Conservation (phyloP, 1,140 invertebrate genomes). For the Drosophila nannoptera region DNA sequence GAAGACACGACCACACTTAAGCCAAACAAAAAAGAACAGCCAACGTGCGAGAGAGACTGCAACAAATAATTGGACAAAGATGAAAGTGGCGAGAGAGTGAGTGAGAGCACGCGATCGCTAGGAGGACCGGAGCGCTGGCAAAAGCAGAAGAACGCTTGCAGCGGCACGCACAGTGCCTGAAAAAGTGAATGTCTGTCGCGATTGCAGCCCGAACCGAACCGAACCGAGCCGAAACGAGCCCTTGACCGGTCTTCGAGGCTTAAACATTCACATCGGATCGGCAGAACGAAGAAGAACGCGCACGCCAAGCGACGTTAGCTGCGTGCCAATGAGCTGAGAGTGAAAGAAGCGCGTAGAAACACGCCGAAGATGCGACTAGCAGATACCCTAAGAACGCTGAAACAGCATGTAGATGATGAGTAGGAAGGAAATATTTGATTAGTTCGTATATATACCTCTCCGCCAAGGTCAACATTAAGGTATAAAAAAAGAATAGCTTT, state of each 20-base stretch:
- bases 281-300: constrained; percentile 39
- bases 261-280: constrained; percentile 44
- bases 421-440: too few relatives aligned
- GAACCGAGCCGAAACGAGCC: constrained; percentile 23
- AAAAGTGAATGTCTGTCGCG: constrained; percentile 57
- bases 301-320: constrained; percentile 48
- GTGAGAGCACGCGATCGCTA: background rate
- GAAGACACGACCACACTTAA: constrained; percentile 47
- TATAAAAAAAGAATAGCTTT: constrained; percentile 8
- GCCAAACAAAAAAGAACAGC: constrained; percentile 28
- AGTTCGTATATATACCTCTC: background rate
- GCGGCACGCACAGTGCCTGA: constrained; percentile 15
- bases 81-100: constrained; percentile 9
- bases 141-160: constrained; percentile 22
- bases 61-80: constrained; percentile 16
- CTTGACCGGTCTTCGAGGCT: constrained; percentile 47
- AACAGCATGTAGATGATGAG: too few relatives aligned
- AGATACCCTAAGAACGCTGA: constrained; percentile 6
- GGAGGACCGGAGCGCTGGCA: constrained; percentile 17
- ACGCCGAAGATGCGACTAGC: constrained; percentile 1
- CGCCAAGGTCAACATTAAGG: background rate
- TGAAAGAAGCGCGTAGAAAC: constrained; percentile 7
- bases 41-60: background rate
- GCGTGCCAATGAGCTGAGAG: constrained; percentile 38
- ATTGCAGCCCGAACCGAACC: constrained; percentile 5